Percentiles rank a stretch among this genome's conserved stretches.
Evolutionary conservation across 2,888 invertebrate genomes (phyloP).

Genomic region (Anthrax anthrax): DNA sequence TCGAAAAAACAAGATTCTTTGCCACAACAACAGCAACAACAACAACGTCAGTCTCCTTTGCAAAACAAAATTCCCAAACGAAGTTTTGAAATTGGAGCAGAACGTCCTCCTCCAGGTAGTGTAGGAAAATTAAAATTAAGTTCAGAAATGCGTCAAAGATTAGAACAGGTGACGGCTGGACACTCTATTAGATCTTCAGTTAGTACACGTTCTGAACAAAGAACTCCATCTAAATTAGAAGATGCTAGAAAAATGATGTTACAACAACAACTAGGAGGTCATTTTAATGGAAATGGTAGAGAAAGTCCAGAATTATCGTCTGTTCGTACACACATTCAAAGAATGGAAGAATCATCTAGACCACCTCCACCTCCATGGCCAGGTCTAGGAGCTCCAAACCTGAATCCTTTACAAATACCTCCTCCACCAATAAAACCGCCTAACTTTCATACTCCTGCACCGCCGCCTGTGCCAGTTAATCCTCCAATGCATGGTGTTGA

Average conservation of each 20-base stretch:
- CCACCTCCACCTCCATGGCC: conserved; percentile 53
- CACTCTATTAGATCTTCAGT: conserved; percentile 71
- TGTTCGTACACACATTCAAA: conserved; percentile 41
- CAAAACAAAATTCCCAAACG: conserved; percentile 30
- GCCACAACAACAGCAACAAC: conserved; percentile 3
- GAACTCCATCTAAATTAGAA: conserved; percentile 66
- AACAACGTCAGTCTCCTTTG: conserved; percentile 11
- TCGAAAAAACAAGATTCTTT: conserved; percentile 1
- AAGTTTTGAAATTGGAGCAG: conserved; percentile 69
- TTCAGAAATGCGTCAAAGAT: conserved; percentile 78
- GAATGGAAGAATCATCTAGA: conserved; percentile 41
- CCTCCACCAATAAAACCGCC: conserved; percentile 43
- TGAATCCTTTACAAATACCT: conserved; percentile 41
- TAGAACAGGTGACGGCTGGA: conserved; percentile 79
- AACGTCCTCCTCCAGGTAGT: conserved; percentile 70
- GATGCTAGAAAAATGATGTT: conserved; percentile 73
- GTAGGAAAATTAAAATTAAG: conserved; percentile 82
- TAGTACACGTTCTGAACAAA: conserved; percentile 53
- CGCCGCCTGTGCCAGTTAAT: conserved; percentile 51
- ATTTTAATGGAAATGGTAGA: conserved; percentile 17
- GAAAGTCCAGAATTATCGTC: conserved; percentile 24
- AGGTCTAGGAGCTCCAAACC: conserved; percentile 46
- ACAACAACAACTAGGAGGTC: conserved; percentile 66
- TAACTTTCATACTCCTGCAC: conserved; percentile 40
- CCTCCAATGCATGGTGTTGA: conserved; percentile 33